These are phyloP conservation scores for Leptopilina boulardi DNA, from an alignment of 1,140 invertebrate genomes.

Conservation along the genomic window DNA sequence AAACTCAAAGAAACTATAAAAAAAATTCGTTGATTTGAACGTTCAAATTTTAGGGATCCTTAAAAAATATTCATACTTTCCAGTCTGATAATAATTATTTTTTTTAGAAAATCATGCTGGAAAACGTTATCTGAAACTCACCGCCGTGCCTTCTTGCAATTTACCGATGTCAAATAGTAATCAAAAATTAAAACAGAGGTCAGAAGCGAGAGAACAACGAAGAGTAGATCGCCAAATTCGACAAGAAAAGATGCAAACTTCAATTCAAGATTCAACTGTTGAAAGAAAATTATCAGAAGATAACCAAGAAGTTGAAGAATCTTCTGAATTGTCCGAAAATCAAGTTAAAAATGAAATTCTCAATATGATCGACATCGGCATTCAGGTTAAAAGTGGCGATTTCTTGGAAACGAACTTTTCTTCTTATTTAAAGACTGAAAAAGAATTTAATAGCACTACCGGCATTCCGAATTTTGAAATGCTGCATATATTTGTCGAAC, in stretches of 20 bases:
- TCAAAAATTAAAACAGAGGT: neutral
- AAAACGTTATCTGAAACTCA: neutral
- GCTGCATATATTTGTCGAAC: slow-evolving; percentile 20
- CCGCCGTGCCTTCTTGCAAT: neutral
- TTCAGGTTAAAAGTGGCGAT: neutral
- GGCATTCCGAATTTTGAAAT: slow-evolving; percentile 24
- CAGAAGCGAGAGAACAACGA: neutral
- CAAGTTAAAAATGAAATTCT: neutral
- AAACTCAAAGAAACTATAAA: neutral
- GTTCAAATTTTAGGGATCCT: too few species aligned
- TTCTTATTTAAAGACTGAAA: neutral
- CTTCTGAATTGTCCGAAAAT: neutral
- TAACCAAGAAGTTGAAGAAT: neutral
- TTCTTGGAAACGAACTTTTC: neutral
- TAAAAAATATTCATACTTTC: too few species aligned
- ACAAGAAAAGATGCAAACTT: neutral
- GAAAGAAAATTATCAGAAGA: too few species aligned
- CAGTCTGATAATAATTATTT: neutral
- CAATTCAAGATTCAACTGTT: neutral
- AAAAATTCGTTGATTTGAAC: neutral
- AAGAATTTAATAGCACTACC: neutral
- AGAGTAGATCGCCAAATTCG: neutral
- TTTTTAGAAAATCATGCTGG: neutral
- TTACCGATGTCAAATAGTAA: neutral
- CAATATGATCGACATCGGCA: neutral